Evolutionary conservation across 1,140 invertebrate genomes (phyloP).

Genomic region (Myzus persicae): DNA sequence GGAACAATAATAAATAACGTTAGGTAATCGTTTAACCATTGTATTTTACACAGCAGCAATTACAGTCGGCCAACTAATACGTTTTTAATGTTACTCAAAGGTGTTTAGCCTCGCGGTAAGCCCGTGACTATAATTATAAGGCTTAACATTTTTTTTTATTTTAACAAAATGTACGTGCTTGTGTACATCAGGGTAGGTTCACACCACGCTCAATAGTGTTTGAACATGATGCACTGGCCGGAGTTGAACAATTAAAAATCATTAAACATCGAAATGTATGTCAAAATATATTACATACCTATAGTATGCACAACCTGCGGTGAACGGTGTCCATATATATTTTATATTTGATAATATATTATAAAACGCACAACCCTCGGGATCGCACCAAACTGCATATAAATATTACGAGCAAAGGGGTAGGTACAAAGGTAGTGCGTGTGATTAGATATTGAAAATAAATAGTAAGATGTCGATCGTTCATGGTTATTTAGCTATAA

Average conservation of each 20-base stretch:
- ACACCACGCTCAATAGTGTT: neutral
- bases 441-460: too few species aligned
- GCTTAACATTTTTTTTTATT: neutral
- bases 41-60: too few species aligned
- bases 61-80: neutral
- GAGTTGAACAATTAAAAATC: neutral
- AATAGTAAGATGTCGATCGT: neutral
- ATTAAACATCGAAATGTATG: neutral
- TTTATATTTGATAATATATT: neutral
- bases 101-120: neutral
- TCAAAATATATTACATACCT: too few species aligned
- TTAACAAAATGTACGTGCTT: neutral
- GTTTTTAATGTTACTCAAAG: slow-evolving; percentile 26
- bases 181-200: neutral
- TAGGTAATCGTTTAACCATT: neutral
- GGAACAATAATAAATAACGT: slow-evolving; percentile 31
- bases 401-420: neutral
- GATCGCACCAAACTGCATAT: neutral
- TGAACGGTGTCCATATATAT: too few species aligned
- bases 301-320: too few species aligned
- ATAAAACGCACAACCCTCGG: neutral
- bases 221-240: neutral
- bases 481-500: neutral
- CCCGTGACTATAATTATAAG: neutral
- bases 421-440: too few species aligned